Base-by-base conservation (phyloP, 2,797 vertebrate species). In the Antennarius maculatus region DNA sequence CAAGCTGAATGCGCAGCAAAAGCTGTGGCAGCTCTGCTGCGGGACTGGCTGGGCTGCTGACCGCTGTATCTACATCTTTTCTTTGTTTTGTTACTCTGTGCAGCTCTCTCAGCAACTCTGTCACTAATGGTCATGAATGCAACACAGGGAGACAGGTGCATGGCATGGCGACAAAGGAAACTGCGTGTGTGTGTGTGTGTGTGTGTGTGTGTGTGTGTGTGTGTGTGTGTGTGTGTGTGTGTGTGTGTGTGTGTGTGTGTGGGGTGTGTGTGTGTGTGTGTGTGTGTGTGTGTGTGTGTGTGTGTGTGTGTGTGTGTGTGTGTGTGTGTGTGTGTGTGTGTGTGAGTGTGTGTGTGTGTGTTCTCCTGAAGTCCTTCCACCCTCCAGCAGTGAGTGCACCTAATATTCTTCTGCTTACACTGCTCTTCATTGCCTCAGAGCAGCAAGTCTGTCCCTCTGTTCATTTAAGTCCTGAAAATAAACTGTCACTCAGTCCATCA, bases 401-500 rank as follows among this genome's bases (percentile, higher is more conserved):
- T 78, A 77, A 61, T 73, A 69, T 81, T 83, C 62, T 57, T 57
- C 61, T 67, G 66, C 80, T 82, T 74, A 67, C 73, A 48, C 71
- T 53, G 68, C 78, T 75, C 69, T 82, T 57, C 67, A 76, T 78
- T 60, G 68, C 81, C 79, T 82, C 73, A 56, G 56, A 88, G 85
- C 82, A 69, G 80, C 76, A 69, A 79, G 67, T 85, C 54, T 64
- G 16, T 77, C 76, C 69, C 74, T 74, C 66, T 86, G 83, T 85
- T 85, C 81, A 81, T 90, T 89, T 86, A 81, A 59, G 61, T 77
- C 67, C 52, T 51, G 81, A 86, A 89, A 89, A 89, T 80, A 88
- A 90, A 85, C 85, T 88, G 88, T 84, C 89, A 90, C 80, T 91
- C 90, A 86, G 69, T 79, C 81, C 68, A 74, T 79, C 85, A 86